Percentiles rank a stretch among this genome's conserved stretches.
phyloP scores from a whole-genome alignment of 2,888 invertebrate genomes.

The Plebejus melissa region DNA sequence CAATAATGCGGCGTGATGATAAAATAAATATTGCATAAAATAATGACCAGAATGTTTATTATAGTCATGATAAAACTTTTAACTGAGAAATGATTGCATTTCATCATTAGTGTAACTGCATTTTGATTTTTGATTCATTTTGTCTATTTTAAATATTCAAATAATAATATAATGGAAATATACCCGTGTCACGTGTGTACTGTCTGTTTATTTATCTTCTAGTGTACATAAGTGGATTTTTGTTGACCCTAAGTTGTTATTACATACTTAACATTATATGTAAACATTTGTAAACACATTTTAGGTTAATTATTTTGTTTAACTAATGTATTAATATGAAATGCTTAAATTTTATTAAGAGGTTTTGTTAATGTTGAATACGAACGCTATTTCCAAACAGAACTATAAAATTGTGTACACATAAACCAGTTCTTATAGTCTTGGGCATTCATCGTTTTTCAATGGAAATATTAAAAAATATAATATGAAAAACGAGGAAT shows the following conservation, averaged over 20 bases:
- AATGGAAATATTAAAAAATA: neutral
- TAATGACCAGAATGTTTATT: constrained; percentile 16
- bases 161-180: constrained; percentile 28
- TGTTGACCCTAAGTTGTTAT: constrained; percentile 66
- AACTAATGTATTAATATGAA: constrained; percentile 54
- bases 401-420: neutral
- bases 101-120: constrained; percentile 36
- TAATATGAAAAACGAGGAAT: neutral
- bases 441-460: neutral
- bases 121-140: constrained; percentile 35
- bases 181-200: constrained; percentile 35
- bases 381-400: constrained; percentile 8
- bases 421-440: neutral
- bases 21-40: neutral
- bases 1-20: neutral
- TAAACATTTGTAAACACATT: constrained; percentile 52
- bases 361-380: constrained; percentile 26
- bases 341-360: constrained; percentile 43
- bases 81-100: constrained; percentile 36
- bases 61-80: constrained; percentile 26
- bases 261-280: constrained; percentile 47
- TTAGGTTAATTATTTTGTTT: constrained; percentile 51
- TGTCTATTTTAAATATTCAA: constrained; percentile 28
- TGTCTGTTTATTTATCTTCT: constrained; percentile 47
- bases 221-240: constrained; percentile 68